Evolutionary conservation across 2,888 invertebrate genomes (phyloP).

Genomic region (Lamellibrachia satsuma): DNA sequence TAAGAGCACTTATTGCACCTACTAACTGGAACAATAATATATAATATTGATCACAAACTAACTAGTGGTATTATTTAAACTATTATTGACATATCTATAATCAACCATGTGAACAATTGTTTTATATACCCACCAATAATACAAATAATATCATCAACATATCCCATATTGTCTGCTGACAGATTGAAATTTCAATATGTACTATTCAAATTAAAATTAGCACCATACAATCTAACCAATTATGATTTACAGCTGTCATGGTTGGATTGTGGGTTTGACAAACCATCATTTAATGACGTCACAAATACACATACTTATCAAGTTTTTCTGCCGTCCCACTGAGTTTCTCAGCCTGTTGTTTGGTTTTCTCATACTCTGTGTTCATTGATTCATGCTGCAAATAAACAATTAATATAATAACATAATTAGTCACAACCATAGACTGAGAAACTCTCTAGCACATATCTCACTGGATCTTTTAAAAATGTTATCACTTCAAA

Average conservation of each 20-base stretch:
- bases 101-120: neutral
- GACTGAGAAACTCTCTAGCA: too few relatives aligned
- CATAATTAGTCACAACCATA: too few relatives aligned
- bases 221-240: too few relatives aligned
- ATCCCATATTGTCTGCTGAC: too few relatives aligned
- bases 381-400: neutral
- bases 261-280: too few relatives aligned
- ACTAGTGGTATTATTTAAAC: neutral
- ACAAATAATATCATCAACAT: too few relatives aligned
- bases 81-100: conserved; percentile 14
- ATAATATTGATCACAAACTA: neutral
- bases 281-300: neutral
- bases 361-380: neutral
- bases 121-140: neutral
- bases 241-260: too few relatives aligned
- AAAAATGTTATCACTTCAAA: too few relatives aligned
- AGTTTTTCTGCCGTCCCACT: neutral
- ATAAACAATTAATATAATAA: neutral
- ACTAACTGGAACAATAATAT: too few relatives aligned
- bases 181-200: too few relatives aligned
- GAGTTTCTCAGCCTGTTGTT: neutral
- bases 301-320: neutral
- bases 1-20: neutral
- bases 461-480: too few relatives aligned
- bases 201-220: too few relatives aligned